Evolutionary conservation across 2,113 vertebrate species (phyloP), one percentile per base, ranked within the genome.

Genomic region (Todiramphus chloris): DNA sequence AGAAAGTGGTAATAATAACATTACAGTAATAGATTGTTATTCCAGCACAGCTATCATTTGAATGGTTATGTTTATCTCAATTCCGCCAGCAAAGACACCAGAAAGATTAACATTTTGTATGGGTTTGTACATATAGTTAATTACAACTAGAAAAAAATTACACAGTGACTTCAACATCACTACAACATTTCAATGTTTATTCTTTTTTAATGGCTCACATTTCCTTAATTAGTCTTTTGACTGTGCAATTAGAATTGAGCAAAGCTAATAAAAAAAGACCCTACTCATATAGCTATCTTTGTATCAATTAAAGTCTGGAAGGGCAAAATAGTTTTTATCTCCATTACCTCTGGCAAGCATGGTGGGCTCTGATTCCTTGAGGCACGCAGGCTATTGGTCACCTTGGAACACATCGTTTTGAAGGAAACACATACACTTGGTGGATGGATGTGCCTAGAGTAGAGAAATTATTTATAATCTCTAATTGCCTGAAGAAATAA

Each of bases 201-300:
- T 84, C 44, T 68, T 79, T 94, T 76, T 85, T 91, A 96, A 89
- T 87, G 75, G 82, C 21, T 74, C 39, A 43, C 63, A 51, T 90
- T 90, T 93, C 68, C 72, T 79, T 76, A 66, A 69, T 87, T 46
- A 43, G 19, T 69, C 41, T 83, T 94, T 83, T 67, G 16, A 66
- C 70, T 73, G 44, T 69, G 44, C 27, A 87, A 76, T 90, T 82
- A 77, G 59, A 94, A 86, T 43, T 12, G 33, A 76, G 39, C 14
- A 86, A 73, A 88, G 89, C 10, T 80, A 88, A 69, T 85, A 5
- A 53, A 90, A 69, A 24, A 15, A 8, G 41, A 13, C 6, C 44
- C 25, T 50, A 14, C 10, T 60, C 44, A 41, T 69, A 5, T 30
- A 69, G 48, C 72, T 77, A 55, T 23, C 21, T 87, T 39, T 46